A percentile compares a stretch with the other conserved stretches of the same genome.
phyloP scores from a whole-genome alignment of 2,888 invertebrate genomes.

The Apomyelois bistriatella region DNA sequence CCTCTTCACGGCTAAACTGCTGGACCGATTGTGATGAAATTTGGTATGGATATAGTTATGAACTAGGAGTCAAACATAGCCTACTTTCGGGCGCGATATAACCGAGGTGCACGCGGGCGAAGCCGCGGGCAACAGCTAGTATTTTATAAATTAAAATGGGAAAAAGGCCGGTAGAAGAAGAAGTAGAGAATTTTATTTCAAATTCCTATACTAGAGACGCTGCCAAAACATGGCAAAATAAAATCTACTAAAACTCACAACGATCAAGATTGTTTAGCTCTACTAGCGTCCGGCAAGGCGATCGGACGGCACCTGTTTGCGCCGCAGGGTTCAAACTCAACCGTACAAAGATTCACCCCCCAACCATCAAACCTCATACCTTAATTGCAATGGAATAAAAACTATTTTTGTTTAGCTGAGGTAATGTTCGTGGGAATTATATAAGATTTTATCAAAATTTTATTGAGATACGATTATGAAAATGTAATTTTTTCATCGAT shows the following conservation, averaged over 20 bases:
- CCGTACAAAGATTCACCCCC: slow-evolving; percentile 35
- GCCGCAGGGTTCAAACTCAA: slow-evolving; percentile 46
- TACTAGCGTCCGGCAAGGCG: slow-evolving; percentile 47
- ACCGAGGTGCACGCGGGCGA: too few relatives aligned
- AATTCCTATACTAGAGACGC: too few relatives aligned
- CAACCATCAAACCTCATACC: not conserved
- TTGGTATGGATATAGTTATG: too few relatives aligned
- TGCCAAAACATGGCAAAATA: too few relatives aligned
- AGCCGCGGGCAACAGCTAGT: too few relatives aligned
- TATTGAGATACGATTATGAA: slow-evolving; percentile 2
- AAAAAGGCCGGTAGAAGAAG: too few relatives aligned
- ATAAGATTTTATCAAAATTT: slow-evolving; percentile 11
- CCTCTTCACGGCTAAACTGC: too few relatives aligned
- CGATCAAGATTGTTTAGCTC: slow-evolving; percentile 39
- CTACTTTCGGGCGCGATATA: too few relatives aligned
- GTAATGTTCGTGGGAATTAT: slow-evolving; percentile 1
- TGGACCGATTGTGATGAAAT: too few relatives aligned
- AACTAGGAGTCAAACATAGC: too few relatives aligned
- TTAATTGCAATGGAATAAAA: not conserved
- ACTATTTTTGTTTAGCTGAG: slow-evolving; percentile 3
- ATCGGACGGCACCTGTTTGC: slow-evolving; percentile 65
- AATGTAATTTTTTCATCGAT: not conserved
- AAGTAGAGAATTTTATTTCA: too few relatives aligned
- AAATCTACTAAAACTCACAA: slow-evolving; percentile 22
- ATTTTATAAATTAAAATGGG: too few relatives aligned